These are phyloP conservation scores for Beroe forskalii DNA, from an alignment of 37 sponge, comb jelly and placozoan genomes.

Conservation along the genomic window DNA sequence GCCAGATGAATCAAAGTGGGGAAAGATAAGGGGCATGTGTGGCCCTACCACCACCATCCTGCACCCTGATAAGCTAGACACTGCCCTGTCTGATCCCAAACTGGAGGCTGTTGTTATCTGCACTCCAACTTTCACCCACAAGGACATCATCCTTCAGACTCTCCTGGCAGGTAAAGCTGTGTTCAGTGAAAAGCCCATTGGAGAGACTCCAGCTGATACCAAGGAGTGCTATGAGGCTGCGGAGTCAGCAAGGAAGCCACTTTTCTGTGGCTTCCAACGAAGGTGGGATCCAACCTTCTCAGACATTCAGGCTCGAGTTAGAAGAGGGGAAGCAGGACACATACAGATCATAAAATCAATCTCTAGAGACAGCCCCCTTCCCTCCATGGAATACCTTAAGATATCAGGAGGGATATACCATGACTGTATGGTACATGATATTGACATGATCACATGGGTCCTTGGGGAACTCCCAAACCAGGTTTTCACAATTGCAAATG, in stretches of 20 bases:
- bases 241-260: conserved; percentile 62
- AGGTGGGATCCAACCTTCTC: conserved; percentile 77
- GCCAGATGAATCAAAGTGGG: too few species aligned
- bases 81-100: conserved; percentile 69
- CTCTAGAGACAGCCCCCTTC: conserved; percentile 78
- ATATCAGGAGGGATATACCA: conserved; percentile 78
- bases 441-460: conserved; percentile 69
- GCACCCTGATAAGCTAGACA: not conserved
- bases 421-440: conserved; percentile 83
- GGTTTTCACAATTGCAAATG: conserved; percentile 69
- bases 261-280: conserved; percentile 83
- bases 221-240: conserved; percentile 70
- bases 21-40: too few species aligned
- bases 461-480: conserved; percentile 12
- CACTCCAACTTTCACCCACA: conserved; percentile 76
- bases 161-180: conserved; percentile 74
- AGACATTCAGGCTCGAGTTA: conserved; percentile 64
- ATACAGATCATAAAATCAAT: conserved; percentile 72
- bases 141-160: conserved; percentile 68
- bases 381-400: conserved; percentile 75
- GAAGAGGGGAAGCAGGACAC: conserved; percentile 68
- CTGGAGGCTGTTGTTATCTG: conserved; percentile 71
- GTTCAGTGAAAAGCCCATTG: conserved; percentile 86
- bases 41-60: too few species aligned
- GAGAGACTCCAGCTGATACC: conserved; percentile 54